These are phyloP conservation scores for Sphinx pinastri DNA, from an alignment of 2,888 invertebrate species.

Conservation along the genomic window DNA sequence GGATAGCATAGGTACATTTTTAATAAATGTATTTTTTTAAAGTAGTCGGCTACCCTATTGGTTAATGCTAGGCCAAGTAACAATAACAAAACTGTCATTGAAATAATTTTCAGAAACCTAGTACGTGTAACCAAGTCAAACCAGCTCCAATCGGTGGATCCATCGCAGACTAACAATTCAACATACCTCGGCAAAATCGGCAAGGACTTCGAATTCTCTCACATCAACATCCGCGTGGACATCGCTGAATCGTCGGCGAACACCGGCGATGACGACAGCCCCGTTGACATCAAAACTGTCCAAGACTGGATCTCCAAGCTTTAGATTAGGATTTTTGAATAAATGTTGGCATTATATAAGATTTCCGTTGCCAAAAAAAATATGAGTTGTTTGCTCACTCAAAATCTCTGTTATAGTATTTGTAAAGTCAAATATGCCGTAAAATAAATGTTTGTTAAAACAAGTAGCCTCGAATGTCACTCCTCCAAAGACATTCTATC, in stretches of 20 bases:
- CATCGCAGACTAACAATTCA: slow-evolving; percentile 83
- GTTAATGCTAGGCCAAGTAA: no score
- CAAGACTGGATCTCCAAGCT: slow-evolving; percentile 89
- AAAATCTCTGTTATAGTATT: neutral
- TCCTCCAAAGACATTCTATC: neutral
- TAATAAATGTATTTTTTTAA: no score
- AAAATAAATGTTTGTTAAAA: neutral
- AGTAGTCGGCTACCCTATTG: no score
- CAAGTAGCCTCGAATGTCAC: neutral
- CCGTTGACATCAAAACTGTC: slow-evolving; percentile 86
- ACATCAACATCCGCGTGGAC: slow-evolving; percentile 87
- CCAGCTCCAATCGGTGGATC: slow-evolving; percentile 90
- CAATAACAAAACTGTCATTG: no score
- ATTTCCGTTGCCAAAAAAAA: neutral
- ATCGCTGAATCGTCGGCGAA: slow-evolving; percentile 87
- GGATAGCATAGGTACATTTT: no score
- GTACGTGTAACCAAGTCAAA: slow-evolving; percentile 92
- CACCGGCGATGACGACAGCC: slow-evolving; percentile 82
- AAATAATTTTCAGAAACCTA: slow-evolving; percentile 87
- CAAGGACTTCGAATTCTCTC: slow-evolving; percentile 93
- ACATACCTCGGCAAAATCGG: slow-evolving; percentile 90
- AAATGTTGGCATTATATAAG: slow-evolving; percentile 25
- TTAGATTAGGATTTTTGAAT: slow-evolving; percentile 41
- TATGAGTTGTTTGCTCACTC: slow-evolving; percentile 18
- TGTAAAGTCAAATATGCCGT: no score